Base-by-base conservation (phyloP, 2,113 vertebrate species). In the Castor canadensis region DNA sequence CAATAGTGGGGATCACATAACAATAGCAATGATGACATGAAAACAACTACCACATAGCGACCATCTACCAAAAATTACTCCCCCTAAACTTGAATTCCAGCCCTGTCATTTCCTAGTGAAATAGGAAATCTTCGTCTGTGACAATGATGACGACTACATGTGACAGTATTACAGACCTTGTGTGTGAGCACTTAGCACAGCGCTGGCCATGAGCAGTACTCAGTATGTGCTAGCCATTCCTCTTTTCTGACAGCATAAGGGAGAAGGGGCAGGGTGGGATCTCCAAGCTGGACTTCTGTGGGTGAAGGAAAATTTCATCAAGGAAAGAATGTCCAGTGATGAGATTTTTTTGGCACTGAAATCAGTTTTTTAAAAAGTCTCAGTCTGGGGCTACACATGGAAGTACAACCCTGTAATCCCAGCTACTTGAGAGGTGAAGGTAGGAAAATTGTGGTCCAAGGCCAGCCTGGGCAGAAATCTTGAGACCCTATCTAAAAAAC, bases 111-210 rank as follows among this genome's bases (percentile, higher is more conserved):
- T 82, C 19, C 43, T 47, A 30, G 47, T 43, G 35, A 83, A 56
- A 81, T 28, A 62, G 35, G n/a, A n/a, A n/a, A n/a, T n/a, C n/a
- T n/a, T n/a, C n/a, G 58, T 6, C 58, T 24, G 8, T 60, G 47
- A 7, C 40, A 58, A 9, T 79, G 83, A 24, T 40, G 38, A 47
- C 7, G 20, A 38, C 20, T 10, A 47, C 19, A 35, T 9, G 52
- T 32, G 66, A 73, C 35, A 22, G 2, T 11, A 28, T 6, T 17
- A 4, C 47, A 84, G 47, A 64, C 52, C 45, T 32, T 12, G 12
- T 20, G 32, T 0, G 0, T 5, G 0, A 19, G 30, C 54, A 9
- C 52, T 71, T 3, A 56, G 66, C 11, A 1, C 28, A 0, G 9
- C 2, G 60, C 64, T 52, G 75, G 9, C 7, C 2, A 56, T 7